phyloP scores from a whole-genome alignment of 2,888 invertebrate species.

The Silvanus unidentatus region DNA sequence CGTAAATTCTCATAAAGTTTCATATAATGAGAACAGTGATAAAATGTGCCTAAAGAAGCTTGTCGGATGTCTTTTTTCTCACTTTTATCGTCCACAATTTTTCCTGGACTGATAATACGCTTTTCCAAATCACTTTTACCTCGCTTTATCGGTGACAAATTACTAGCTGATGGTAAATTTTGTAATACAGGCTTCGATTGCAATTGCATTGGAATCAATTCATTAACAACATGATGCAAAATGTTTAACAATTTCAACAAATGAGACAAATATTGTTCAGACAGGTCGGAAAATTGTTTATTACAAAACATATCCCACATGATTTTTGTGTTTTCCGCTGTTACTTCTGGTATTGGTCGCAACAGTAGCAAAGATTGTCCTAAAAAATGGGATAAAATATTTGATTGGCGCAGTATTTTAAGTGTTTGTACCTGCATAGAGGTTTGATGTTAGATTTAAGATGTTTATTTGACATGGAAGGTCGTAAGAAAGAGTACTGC shows the following conservation, averaged over 20 bases:
- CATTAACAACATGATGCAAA: slow-evolving; percentile 70
- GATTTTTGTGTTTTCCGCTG: slow-evolving; percentile 16
- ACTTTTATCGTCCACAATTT: slow-evolving; percentile 33
- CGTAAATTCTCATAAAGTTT: slow-evolving; percentile 76
- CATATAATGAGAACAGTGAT: slow-evolving; percentile 71
- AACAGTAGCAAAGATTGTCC: slow-evolving; percentile 23
- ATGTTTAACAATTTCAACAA: slow-evolving; percentile 67
- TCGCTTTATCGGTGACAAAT: slow-evolving; percentile 46
- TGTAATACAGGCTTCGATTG: slow-evolving; percentile 53
- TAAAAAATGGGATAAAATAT: slow-evolving; percentile 9
- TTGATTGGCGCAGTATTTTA: neutral
- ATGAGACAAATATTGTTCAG: slow-evolving; percentile 63
- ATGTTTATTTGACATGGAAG: slow-evolving; percentile 47
- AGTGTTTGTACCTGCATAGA: slow-evolving; percentile 50
- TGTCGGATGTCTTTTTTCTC: slow-evolving; percentile 33
- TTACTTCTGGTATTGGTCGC: slow-evolving; percentile 26
- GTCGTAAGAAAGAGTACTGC: slow-evolving; percentile 52
- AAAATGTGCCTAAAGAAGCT: slow-evolving; percentile 58
- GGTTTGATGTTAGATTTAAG: slow-evolving; percentile 52
- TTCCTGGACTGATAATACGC: slow-evolving; percentile 18
- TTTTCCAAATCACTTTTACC: slow-evolving; percentile 43
- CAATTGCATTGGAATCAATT: slow-evolving; percentile 52
- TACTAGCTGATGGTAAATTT: slow-evolving; percentile 47
- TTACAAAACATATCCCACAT: slow-evolving; percentile 44
- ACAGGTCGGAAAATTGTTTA: slow-evolving; percentile 48